Conservation (phyloP, 1,140 invertebrate genomes). For the Lanistes nyassanus region DNA sequence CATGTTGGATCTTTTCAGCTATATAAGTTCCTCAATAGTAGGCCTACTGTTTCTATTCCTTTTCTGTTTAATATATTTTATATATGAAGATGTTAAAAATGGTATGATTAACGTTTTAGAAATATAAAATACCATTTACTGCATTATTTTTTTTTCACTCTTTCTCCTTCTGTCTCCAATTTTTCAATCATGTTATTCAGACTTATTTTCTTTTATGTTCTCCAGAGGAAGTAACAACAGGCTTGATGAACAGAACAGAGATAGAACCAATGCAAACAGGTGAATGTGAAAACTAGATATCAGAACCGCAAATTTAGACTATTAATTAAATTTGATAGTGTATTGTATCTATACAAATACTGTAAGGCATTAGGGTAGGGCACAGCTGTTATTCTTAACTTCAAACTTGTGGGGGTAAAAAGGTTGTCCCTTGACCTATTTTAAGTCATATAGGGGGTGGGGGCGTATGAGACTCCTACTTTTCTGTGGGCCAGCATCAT, state of each 20-base stretch:
- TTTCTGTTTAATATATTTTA: too few relatives aligned
- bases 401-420: not conserved
- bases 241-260: constrained; percentile 55
- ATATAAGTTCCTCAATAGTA: too few relatives aligned
- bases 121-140: too few relatives aligned
- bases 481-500: too few relatives aligned
- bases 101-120: too few relatives aligned
- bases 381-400: not conserved
- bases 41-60: not conserved
- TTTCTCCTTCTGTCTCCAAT: not conserved
- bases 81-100: too few relatives aligned
- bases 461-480: too few relatives aligned
- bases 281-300: too few relatives aligned
- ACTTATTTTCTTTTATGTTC: not conserved
- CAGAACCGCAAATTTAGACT: too few relatives aligned
- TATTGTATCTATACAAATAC: not conserved
- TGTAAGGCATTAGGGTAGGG: not conserved
- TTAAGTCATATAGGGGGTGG: not conserved
- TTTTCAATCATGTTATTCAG: not conserved
- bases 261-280: constrained; percentile 56
- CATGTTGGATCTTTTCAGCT: not conserved
- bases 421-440: too few relatives aligned
- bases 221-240: constrained; percentile 63
- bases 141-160: not conserved
- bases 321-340: too few relatives aligned